Base-by-base conservation (phyloP, 2,797 vertebrate genomes). In the Lepilemur septentrionalis region DNA sequence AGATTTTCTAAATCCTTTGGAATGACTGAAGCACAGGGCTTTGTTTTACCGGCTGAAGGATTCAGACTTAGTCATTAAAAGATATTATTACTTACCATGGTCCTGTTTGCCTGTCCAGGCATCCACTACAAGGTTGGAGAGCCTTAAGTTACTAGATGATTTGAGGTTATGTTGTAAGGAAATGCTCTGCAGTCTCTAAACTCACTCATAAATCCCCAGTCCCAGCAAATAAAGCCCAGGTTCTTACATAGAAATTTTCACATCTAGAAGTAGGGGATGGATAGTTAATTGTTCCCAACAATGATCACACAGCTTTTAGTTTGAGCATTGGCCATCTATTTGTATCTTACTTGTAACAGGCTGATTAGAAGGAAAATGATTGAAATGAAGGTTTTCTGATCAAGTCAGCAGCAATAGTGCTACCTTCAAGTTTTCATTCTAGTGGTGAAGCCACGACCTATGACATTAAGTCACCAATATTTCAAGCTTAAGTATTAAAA, bases 371-470 rank as follows among this genome's bases (percentile, higher is more conserved):
- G 41, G 32, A 94, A 80, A 89, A 52, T 35, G 41, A 12, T 14
- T 46, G 59, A 95, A 63, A 90, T 76, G 59, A 63, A 65, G 13
- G 28, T 83, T 80, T 89, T 69, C 57, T 89, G 79, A 89, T 67
- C 25, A 63, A 87, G 55, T 35, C 43, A 46, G 50, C 20, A 85
- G 20, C 5, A 80, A 55, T 59, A 79, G 72, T 12, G 17, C 80
- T 83, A 91, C 93, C 25, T 79, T 89, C 57, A 84, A 85, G 48
- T 89, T 89, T 85, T 95, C 41, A 79, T 91, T 84, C 59, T 85
- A 63, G 35, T 69, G 55, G 25, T 85, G 28, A 94, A 89, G 78
- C 2, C 28, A 67, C 9, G 61, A n/a, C 32, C n/a, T 85, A 41
- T 73, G 73, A 92, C 11, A 81, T 92, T 81, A 83, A 83, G 73